These are phyloP conservation scores for Diprion similis DNA, from an alignment of 1,140 invertebrate genomes.

Conservation along the genomic window DNA sequence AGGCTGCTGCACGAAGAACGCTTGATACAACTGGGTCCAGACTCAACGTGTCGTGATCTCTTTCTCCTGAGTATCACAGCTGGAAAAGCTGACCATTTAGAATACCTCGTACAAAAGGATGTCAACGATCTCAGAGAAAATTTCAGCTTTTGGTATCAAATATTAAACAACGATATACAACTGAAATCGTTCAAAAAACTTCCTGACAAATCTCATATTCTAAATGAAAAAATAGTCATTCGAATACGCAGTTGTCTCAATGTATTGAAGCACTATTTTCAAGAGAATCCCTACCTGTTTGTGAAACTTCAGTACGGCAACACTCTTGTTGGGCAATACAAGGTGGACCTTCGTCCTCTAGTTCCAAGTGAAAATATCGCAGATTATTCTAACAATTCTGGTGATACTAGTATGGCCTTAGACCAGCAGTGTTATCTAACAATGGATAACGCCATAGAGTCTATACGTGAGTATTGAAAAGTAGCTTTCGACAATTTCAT, in stretches of 20 bases:
- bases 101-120: constrained; percentile 37
- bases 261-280: constrained; percentile 49
- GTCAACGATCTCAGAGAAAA: constrained; percentile 27
- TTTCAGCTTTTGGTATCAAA: constrained; percentile 43
- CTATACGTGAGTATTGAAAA: background rate
- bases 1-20: constrained; percentile 46
- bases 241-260: constrained; percentile 51
- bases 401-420: constrained; percentile 36
- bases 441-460: constrained; percentile 19
- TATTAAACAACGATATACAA: constrained; percentile 49
- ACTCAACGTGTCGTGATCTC: constrained; percentile 43
- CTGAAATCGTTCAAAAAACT: constrained; percentile 45
- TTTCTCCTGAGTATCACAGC: constrained; percentile 50
- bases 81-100: constrained; percentile 41
- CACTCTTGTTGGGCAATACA: constrained; percentile 40
- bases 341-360: constrained; percentile 47
- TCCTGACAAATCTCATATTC: constrained; percentile 30
- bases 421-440: constrained; percentile 47
- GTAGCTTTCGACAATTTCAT: background rate
- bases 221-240: constrained; percentile 53
- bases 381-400: constrained; percentile 39
- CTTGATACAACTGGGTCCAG: constrained; percentile 54
- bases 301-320: constrained; percentile 47
- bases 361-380: constrained; percentile 38
- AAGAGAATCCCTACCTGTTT: constrained; percentile 44